Base-by-base conservation (phyloP, 2,113 vertebrate genomes). In the Arvicanthis niloticus region DNA sequence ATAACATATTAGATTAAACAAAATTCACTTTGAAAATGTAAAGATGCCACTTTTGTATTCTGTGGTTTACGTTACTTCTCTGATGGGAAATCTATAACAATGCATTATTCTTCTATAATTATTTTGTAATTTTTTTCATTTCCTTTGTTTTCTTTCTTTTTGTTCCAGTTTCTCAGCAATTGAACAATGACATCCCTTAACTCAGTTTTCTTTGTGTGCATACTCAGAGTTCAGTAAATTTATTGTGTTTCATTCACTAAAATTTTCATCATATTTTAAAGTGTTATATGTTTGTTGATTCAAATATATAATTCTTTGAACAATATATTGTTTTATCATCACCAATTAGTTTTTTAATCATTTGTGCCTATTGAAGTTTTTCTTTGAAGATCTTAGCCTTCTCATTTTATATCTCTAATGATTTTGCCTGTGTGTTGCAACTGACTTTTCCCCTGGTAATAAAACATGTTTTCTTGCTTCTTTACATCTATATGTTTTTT, bases 341-440 rank as follows among this genome's bases (percentile, higher is more conserved):
- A 88, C 13, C 51, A 56, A 6, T 53, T 88, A 26, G 37, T 90
- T 93, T 68, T 88, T 29, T 60, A 87, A 10, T 17, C 7, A 12
- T 45, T 17, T 86, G 93, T 56, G 94, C 53, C 34, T 86, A 26
- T 51, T 60, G 51, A 6, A 95, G 4, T 13, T 37, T 68, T 5
- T 62, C 40, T 93, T 77, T 53, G 29, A 77, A 91, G 31, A 37
- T 68, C 37, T 91, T 86, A 51, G 42, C 7, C n/a, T 96, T 91
- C 92, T 68, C 93, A 67, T 95, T 93, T 68, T 45, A 86, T 73
- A 48, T 73, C 15, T 93, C 34, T 37, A 53, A 53, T 91, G 78
- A 73, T 88, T 77, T 26, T 93, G 34, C 45, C 67, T 87, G 13
- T 56, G 26, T 85, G 13, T 3, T 48, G 13, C 82, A 58, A 21